Evolutionary conservation across 2,888 invertebrate genomes (phyloP), one percentile per base, ranked within the genome.

Genomic region (Rhamphomyia laevipes): DNA sequence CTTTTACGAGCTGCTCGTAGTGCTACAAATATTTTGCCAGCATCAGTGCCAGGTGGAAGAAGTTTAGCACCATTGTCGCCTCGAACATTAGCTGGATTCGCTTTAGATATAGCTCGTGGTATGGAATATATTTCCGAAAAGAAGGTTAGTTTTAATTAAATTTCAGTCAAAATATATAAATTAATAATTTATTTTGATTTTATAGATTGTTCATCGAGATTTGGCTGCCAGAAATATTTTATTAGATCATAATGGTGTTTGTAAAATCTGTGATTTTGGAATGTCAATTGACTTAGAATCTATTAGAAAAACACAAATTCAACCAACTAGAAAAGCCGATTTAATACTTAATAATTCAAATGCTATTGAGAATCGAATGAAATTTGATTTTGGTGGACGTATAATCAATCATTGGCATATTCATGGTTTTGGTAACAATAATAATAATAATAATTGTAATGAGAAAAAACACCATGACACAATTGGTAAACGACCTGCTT

Each of bases 241-340:
- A 13, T 81, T 90, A 6, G 86, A 86, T 65, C 86, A 87, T 68
- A 86, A 87, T 68, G 88, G 88, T 64, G 76, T 86, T 51, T 88
- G 88, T 68, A 90, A 90, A 74, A 86, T 90, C 55, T 87, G 88
- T 3, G 89, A 89, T 73, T 90, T 89, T 67, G 89, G 89, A 50
- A 84, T 89, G 81, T 88, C 88, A 12, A 75, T 88, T 49, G 80
- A 78, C 56, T 77, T 73, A 66, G 77, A 70, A 51, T 62, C 61
- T 17, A 60, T 59, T 62, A 17, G 57, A 63, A 51, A 62, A 61
- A 51, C 58, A 51, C 55, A 63, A 64, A 63, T 69, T n/a, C 54
- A 55, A 1, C 38, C 48, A 16, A 50, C 51, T 13, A 52, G 54
- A 44, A 55, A 55, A 50, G 37, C 50, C 12, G 64, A 67, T 42